These are phyloP conservation scores for Cataglyphis rosenhaueri DNA, from an alignment of 2,888 invertebrate species.

Conservation along the genomic window DNA sequence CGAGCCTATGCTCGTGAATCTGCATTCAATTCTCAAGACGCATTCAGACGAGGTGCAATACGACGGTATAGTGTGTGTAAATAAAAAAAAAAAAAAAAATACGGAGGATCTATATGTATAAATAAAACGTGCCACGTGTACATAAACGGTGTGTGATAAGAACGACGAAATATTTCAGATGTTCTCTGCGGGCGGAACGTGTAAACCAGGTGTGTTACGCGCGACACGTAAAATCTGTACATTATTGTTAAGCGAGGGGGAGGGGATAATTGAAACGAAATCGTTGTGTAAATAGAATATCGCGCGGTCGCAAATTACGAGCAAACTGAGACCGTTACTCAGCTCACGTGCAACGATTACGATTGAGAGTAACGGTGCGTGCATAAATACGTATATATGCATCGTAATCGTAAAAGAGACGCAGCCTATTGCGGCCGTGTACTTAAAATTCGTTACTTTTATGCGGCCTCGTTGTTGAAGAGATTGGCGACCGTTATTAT, in stretches of 20 bases:
- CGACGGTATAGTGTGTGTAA: conserved; percentile 73
- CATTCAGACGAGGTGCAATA: conserved; percentile 69
- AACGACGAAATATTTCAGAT: conserved; percentile 68
- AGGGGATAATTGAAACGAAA: conserved; percentile 63
- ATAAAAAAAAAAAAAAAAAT: conserved; percentile 60
- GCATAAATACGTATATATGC: conserved; percentile 24
- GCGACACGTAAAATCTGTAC: conserved; percentile 21
- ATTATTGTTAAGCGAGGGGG: conserved; percentile 35
- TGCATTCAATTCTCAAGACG: conserved; percentile 4
- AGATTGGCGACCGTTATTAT: conserved; percentile 9
- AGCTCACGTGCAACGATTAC: conserved; percentile 56
- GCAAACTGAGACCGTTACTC: conserved; percentile 31
- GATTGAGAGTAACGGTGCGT: conserved; percentile 54
- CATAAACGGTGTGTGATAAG: conserved; percentile 66
- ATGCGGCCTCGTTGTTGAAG: neutral
- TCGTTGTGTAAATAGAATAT: conserved; percentile 72
- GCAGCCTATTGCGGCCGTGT: conserved; percentile 6
- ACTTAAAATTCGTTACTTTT: conserved; percentile 27
- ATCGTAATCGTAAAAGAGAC: conserved; percentile 26
- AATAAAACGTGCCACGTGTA: conserved; percentile 69
- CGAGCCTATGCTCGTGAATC: neutral
- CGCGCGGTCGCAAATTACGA: conserved; percentile 46
- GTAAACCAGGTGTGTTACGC: neutral
- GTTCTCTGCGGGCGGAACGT: conserved; percentile 51
- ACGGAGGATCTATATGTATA: conserved; percentile 48